Percentiles rank a stretch among this genome's conserved stretches.
phyloP scores from a whole-genome alignment of 1,140 invertebrate species.

The Chionoecetes opilio region DNA sequence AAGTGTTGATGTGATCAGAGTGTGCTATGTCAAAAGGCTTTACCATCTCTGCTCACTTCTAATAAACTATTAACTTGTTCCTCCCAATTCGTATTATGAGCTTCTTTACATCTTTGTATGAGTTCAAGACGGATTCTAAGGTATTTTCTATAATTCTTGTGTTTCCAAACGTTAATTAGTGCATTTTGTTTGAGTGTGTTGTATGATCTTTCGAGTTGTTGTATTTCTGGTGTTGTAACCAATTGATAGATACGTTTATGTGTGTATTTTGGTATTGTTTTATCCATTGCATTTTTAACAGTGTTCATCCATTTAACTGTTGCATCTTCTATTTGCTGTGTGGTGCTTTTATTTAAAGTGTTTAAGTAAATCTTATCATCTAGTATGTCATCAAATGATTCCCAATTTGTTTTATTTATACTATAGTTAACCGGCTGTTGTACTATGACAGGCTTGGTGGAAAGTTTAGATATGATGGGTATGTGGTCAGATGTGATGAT shows the following conservation, averaged over 20 bases:
- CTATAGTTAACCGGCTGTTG: not conserved
- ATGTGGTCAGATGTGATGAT: not conserved
- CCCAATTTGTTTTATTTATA: not conserved
- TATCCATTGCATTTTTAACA: not conserved
- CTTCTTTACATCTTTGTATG: not conserved
- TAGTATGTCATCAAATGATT: not conserved
- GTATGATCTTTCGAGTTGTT: not conserved
- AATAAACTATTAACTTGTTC: not conserved
- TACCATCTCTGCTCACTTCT: not conserved
- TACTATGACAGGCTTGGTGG: no score
- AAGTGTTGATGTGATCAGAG: not conserved
- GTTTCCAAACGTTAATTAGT: no score
- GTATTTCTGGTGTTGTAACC: not conserved
- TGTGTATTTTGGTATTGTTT: not conserved
- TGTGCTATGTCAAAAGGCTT: not conserved
- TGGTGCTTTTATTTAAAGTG: not conserved
- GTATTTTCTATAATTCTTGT: no score
- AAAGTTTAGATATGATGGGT: not conserved
- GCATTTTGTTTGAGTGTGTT: no score
- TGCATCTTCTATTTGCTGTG: not conserved
- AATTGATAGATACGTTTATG: not conserved
- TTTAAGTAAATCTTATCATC: not conserved
- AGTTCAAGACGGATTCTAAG: not conserved
- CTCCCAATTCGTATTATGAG: not conserved
- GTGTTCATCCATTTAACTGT: not conserved